Evolutionary conservation across 2,797 vertebrate genomes (phyloP), one percentile per base, ranked within the genome.

Genomic region (Toxotes lorentzi): DNA sequence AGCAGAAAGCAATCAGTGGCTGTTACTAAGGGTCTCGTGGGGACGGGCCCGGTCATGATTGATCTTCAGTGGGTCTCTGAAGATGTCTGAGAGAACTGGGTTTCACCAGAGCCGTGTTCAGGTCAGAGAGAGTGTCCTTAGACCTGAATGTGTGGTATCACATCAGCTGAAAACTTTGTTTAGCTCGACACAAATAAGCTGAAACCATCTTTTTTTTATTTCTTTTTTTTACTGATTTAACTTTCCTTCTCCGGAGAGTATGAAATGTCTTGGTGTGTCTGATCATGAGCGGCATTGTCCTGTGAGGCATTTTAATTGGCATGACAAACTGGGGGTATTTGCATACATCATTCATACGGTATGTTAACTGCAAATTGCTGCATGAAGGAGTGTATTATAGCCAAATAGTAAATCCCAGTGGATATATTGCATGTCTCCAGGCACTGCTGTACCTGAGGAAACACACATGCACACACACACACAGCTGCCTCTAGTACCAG

Each of bases 1-100:
- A 88, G 93, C 94, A 94, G 92, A 95, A 94, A 95, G 94, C 94
- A 96, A 95, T 95, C 95, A 95, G 94, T 92, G 92, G 90, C 91
- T 95, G 95, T 95, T 95, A 96, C 94, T 89, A 89, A 94, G 93
- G 93, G 92, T 94, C 94, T 95, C 93, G 73, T 92, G 94, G 93
- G 94, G 93, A 95, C 65, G 85, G 90, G 85, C 91, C 91, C 48
- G 72, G 89, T 91, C 82, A 84, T 94, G 93, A 96, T 94, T 94
- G 94, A 95, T 95, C 94, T 94, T 92, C 93, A 92, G 89, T 76
- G 84, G 89, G 92, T 89, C 91, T 95, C 92, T 93, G 90, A 92
- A 92, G 92, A 93, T 90, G 91, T 92, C 90, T 92, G 76, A 54
- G 83, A 83, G 90, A 92, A 89, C 89, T 77, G 73, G 88, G 85